Evolutionary conservation across 37 sponge, comb jelly and placozoan species (phyloP), one percentile per base, ranked within the genome.

Genomic region (Cladorhizidae sp.): DNA sequence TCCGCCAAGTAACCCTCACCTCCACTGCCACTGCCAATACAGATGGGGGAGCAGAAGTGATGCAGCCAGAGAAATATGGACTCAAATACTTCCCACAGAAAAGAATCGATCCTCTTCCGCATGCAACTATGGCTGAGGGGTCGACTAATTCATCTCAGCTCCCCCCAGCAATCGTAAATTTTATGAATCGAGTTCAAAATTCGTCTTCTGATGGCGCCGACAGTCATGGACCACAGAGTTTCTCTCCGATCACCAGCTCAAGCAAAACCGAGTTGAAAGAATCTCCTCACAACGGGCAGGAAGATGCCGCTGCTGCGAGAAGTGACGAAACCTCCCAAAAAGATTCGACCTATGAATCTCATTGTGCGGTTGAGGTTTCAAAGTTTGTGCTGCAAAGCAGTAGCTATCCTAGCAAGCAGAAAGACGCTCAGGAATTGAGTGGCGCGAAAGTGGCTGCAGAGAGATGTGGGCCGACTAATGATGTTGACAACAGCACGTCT

Each of bases 91-190:
- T 61, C 25, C 25, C 62, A 7, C 62, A 22, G 22, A 11, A 17
- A 17, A 61, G 25, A 61, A 22, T 61, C 25, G 62, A 61, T 8
- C 62, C 7, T 61, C 62, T 40, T 77, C 6, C 5, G 15, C 55
- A 21, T 3, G 25, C 21, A 7, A 49, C 7, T 8, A 61, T 26
- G 26, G 5, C 62, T 28, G 5, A 11, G 25, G 26, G 25, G 25
- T 61, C 21, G 21, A 36, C 43, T 12, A 39, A 2, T 22, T 45
- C 62, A n/a, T 8, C 62, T 61, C 62, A 61, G 6, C 50, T 45
- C 15, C 72, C 72, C 17, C 72, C 72, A 25, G 72, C 38, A 40
- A 72, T 72, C 26, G 72, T 49, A 6, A 72, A 43, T 49, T 72
- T 72, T 43, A 72, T 72, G 72, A 72, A 40, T 26, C 3, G 72